These are phyloP conservation scores for Orthonevra nobilis DNA, from an alignment of 2,888 invertebrate species.

Conservation along the genomic window DNA sequence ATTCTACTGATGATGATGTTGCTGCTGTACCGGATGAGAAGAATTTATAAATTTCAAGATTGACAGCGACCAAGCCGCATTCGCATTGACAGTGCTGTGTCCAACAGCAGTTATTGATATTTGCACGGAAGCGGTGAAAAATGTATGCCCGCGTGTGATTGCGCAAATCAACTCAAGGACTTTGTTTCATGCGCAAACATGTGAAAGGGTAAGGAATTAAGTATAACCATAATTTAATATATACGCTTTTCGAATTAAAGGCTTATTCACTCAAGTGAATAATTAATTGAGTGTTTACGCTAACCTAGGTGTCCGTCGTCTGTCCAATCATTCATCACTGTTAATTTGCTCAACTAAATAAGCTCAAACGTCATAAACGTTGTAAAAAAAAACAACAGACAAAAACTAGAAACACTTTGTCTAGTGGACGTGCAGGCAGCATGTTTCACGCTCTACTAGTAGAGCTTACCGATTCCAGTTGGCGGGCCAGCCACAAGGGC, in stretches of 20 bases:
- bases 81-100: constrained; percentile 58
- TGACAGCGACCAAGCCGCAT: constrained; percentile 59
- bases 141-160: constrained; percentile 35
- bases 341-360: constrained; percentile 62
- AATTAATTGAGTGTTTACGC: constrained; percentile 66
- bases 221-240: no score
- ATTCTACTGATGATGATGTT: constrained; percentile 41
- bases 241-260: constrained; percentile 29
- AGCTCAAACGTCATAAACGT: constrained; percentile 40
- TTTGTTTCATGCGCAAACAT: no score
- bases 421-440: constrained; percentile 21
- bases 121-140: constrained; percentile 42
- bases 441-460: constrained; percentile 68
- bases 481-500: constrained; percentile 42
- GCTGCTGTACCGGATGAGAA: constrained; percentile 63
- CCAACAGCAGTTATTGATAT: constrained; percentile 25
- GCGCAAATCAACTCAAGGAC: constrained; percentile 18
- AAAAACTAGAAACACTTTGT: constrained; percentile 24
- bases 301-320: constrained; percentile 48
- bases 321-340: constrained; percentile 56
- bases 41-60: constrained; percentile 67
- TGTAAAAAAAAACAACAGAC: no score
- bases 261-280: constrained; percentile 45
- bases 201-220: no score
- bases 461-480: constrained; percentile 63